Evolutionary conservation across 2,888 invertebrate genomes (phyloP).

Genomic region (Rhynchonema sp.): DNA sequence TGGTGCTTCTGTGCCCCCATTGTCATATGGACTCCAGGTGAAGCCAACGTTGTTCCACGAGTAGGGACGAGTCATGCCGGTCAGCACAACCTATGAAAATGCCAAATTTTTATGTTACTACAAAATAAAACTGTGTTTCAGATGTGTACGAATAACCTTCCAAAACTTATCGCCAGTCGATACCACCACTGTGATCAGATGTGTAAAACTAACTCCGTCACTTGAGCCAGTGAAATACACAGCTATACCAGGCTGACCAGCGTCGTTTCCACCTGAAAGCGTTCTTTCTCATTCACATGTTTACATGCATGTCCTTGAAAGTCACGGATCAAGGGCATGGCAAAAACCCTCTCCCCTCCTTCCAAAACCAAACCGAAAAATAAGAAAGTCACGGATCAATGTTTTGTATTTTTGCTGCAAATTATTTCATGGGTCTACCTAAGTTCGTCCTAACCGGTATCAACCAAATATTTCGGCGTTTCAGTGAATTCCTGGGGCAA

Average conservation of each 20-base stretch:
- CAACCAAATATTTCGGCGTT: not conserved
- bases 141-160: not conserved
- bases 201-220: not conserved
- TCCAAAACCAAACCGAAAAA: too few relatives aligned
- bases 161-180: not conserved
- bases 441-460: not conserved
- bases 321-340: too few relatives aligned
- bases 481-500: not conserved
- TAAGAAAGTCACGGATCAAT: too few relatives aligned
- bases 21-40: not conserved
- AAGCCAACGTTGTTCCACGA: conserved; percentile 1
- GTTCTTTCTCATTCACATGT: too few relatives aligned
- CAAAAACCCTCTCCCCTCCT: too few relatives aligned
- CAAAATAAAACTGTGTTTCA: not conserved
- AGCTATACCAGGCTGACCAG: not conserved
- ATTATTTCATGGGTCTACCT: too few relatives aligned
- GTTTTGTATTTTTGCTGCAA: too few relatives aligned
- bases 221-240: not conserved
- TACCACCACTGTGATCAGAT: not conserved
- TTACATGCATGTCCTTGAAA: too few relatives aligned
- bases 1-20: not conserved
- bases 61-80: not conserved
- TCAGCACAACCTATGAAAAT: not conserved
- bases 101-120: not conserved
- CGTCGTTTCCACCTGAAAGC: not conserved